phyloP scores from a whole-genome alignment of 2,113 vertebrate genomes.

The Gymnocephalus cernua region DNA sequence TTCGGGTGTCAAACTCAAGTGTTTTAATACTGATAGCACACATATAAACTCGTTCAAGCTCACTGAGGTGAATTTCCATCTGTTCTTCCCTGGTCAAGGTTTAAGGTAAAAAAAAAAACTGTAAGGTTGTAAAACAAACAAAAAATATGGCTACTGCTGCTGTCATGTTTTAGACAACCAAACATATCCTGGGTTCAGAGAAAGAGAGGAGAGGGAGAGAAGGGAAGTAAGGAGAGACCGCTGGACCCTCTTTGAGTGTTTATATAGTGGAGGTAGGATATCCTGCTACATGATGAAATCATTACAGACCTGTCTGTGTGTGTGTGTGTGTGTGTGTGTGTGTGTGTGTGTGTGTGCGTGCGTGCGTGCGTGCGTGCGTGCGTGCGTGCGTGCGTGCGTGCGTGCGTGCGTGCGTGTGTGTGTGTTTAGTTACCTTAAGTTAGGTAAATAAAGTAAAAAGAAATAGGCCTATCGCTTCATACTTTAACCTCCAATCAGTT shows the following conservation, averaged over 20 bases:
- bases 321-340: slow-evolving; percentile 3
- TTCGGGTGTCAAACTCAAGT: neutral
- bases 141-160: neutral
- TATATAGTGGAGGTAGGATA: slow-evolving; percentile 70
- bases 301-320: slow-evolving; percentile 42
- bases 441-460: too few species aligned
- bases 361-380: slow-evolving; percentile 12
- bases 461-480: too few species aligned
- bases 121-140: neutral
- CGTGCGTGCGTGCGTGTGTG: neutral
- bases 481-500: too few species aligned
- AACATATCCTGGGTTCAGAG: slow-evolving; percentile 26
- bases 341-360: slow-evolving; percentile 21
- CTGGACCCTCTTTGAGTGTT: slow-evolving; percentile 56
- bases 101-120: neutral
- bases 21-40: neutral
- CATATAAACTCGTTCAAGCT: neutral
- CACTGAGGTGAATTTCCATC: neutral
- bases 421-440: neutral
- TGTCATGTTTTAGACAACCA: slow-evolving; percentile 22
- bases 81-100: neutral
- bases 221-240: slow-evolving; percentile 57
- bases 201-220: slow-evolving; percentile 16
- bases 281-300: slow-evolving; percentile 75
- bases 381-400: slow-evolving; percentile 15